Percentiles rank a stretch among this genome's conserved stretches.
Evolutionary conservation across 2,797 vertebrate species (phyloP).

Genomic region (Poecilia picta): DNA sequence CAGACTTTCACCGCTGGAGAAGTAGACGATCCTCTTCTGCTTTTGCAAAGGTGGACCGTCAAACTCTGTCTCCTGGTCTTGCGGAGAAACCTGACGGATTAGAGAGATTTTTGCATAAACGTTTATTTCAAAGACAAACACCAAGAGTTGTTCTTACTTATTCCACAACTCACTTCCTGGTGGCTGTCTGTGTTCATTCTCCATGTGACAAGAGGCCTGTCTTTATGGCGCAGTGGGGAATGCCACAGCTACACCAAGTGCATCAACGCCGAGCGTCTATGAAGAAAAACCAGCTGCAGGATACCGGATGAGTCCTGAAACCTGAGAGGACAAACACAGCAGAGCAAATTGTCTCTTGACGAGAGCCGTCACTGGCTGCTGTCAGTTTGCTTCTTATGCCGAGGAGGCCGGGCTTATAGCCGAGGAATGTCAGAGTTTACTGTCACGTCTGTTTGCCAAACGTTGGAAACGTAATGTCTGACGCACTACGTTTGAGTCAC

Average conservation of each 20-base stretch:
- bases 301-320: constrained; percentile 49
- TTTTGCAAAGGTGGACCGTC: constrained; percentile 12
- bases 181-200: constrained; percentile 50
- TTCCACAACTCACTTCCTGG: constrained; percentile 71
- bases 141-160: constrained; percentile 5
- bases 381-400: constrained; percentile 31
- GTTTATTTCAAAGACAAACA: background rate
- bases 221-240: background rate
- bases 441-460: background rate
- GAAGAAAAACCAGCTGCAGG: constrained; percentile 35
- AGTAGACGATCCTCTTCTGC: constrained; percentile 78
- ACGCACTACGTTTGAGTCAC: background rate
- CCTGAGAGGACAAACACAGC: constrained; percentile 37
- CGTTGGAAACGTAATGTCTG: background rate
- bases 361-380: background rate
- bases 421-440: constrained; percentile 21
- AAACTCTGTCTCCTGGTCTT: constrained; percentile 43
- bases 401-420: constrained; percentile 39
- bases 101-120: background rate
- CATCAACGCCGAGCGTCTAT: background rate
- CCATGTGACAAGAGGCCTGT: background rate
- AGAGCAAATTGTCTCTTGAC: constrained; percentile 13
- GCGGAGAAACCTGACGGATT: constrained; percentile 26
- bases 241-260: background rate
- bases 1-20: constrained; percentile 82